A percentile compares a stretch with the other conserved stretches of the same genome.
phyloP scores from a whole-genome alignment of 2,113 vertebrate genomes.

The Mustelus asterias region DNA sequence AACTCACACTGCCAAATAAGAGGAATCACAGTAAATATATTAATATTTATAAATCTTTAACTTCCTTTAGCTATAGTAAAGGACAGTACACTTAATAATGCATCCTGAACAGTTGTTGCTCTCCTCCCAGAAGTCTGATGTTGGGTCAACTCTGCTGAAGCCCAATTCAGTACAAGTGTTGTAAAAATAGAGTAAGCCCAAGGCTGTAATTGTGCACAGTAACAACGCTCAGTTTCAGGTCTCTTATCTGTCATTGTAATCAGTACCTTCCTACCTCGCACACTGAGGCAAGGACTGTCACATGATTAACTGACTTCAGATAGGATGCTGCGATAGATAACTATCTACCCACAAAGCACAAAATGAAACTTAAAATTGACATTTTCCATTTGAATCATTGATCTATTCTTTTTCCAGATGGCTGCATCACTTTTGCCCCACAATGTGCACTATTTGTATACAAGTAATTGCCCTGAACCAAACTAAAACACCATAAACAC shows the following conservation, averaged over 20 bases:
- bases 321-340: background rate
- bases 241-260: slow-evolving; percentile 4
- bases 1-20: background rate
- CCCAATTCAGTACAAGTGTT: background rate
- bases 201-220: background rate
- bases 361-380: background rate
- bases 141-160: background rate
- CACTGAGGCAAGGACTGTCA: background rate
- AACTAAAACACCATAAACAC: background rate
- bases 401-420: background rate
- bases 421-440: background rate
- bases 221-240: background rate
- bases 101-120: background rate
- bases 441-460: background rate
- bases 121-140: background rate
- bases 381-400: background rate
- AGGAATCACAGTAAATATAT: background rate
- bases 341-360: background rate
- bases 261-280: background rate
- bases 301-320: background rate
- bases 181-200: background rate
- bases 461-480: background rate
- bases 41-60: background rate
- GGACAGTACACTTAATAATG: background rate
- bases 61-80: background rate